Conservation (phyloP, 2,888 invertebrate species). For the Habroteleia sp. region DNA sequence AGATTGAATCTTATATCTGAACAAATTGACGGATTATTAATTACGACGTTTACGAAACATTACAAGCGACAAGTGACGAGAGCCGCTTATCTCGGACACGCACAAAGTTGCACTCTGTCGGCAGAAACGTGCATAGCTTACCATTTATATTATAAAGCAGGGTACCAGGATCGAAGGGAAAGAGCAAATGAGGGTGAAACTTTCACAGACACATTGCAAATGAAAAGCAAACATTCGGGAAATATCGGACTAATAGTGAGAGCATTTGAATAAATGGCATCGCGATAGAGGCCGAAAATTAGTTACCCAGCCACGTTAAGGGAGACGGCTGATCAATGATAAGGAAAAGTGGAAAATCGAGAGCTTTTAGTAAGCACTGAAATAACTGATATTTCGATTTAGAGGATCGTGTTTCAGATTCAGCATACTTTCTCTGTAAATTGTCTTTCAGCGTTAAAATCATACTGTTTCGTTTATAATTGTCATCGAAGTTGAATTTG, state of each 20-base stretch:
- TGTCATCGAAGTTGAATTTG: too few species aligned
- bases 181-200: constrained; percentile 9
- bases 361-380: neutral
- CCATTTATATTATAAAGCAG: constrained; percentile 7
- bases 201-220: constrained; percentile 10
- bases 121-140: constrained; percentile 6
- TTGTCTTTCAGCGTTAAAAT: too few species aligned
- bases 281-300: constrained; percentile 19
- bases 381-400: neutral
- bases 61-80: constrained; percentile 7
- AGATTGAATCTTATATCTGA: constrained; percentile 19
- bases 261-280: constrained; percentile 26
- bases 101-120: constrained; percentile 17
- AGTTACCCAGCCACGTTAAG: constrained; percentile 4
- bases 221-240: constrained; percentile 35
- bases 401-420: too few species aligned
- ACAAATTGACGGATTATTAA: constrained; percentile 40
- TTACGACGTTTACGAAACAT: constrained; percentile 31
- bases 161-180: neutral
- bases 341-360: constrained; percentile 26
- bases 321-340: constrained; percentile 22
- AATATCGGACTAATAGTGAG: constrained; percentile 18
- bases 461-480: too few species aligned
- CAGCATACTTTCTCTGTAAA: too few species aligned
- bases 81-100: constrained; percentile 17